Conservation (phyloP, 2,797 vertebrate genomes). For the Neostethus bicornis region DNA sequence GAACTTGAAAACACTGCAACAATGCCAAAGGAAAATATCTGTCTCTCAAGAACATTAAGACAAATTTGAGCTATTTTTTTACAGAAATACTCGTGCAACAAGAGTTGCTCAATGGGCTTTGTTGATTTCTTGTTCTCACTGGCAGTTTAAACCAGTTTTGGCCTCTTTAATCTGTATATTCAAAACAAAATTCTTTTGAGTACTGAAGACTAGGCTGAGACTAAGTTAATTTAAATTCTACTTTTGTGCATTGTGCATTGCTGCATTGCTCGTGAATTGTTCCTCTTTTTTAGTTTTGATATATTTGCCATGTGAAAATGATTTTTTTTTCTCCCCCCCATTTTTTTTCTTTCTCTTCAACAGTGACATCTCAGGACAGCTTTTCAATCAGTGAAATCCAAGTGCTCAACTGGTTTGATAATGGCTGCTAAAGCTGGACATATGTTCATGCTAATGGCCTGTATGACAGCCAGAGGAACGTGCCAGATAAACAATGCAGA, state of each 20-base stretch:
- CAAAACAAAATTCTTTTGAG: conserved; percentile 68
- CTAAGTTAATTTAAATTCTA: no score
- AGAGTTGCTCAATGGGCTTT: conserved; percentile 35
- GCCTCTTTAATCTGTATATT: conserved; percentile 73
- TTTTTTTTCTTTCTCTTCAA: conserved; percentile 31
- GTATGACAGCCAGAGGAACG: conserved; percentile 78
- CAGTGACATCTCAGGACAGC: conserved; percentile 52
- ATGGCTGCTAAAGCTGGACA: conserved; percentile 81
- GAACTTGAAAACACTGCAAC: conserved; percentile 35
- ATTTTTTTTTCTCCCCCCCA: not conserved
- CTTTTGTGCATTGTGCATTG: no score
- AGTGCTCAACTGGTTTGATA: conserved; percentile 55
- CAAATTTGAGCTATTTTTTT: no score
- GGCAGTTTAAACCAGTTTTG: conserved; percentile 58
- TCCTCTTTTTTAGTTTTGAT: no score
- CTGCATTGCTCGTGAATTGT: no score
- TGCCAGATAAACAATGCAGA: conserved; percentile 78
- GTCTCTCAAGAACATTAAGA: conserved; percentile 43
- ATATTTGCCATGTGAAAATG: conserved; percentile 33
- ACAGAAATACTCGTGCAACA: conserved; percentile 47
- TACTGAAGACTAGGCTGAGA: conserved; percentile 66
- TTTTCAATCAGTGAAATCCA: conserved; percentile 64
- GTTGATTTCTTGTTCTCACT: conserved; percentile 36
- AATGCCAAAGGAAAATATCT: conserved; percentile 18
- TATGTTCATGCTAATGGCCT: conserved; percentile 80